Evolutionary conservation across 2,797 vertebrate genomes (phyloP).

Genomic region (Phrynocephalus vlangalii): DNA sequence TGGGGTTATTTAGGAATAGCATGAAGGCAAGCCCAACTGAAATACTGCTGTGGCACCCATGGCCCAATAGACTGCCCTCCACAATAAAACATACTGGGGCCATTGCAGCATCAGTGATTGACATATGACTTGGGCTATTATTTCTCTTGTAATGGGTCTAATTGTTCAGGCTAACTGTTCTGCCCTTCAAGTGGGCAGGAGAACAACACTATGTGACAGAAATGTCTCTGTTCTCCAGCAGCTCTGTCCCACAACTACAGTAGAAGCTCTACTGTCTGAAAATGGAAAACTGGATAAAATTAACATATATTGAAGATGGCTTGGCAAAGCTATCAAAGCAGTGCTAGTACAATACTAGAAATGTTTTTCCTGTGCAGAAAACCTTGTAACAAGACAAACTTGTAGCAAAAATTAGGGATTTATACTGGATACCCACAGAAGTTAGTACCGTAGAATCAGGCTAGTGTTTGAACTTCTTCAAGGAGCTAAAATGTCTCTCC

Average conservation of each 20-base stretch:
- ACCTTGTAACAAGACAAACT: background rate
- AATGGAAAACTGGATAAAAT: background rate
- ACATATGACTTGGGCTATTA: background rate
- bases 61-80: background rate
- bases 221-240: background rate
- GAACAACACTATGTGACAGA: background rate
- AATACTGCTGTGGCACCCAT: too few species aligned
- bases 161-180: background rate
- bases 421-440: background rate
- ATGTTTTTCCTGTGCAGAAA: background rate
- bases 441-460: background rate
- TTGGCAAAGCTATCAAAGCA: background rate
- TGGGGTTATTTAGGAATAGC: too few species aligned
- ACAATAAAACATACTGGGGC: background rate
- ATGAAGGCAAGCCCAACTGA: too few species aligned
- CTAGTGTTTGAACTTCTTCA: background rate
- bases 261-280: background rate
- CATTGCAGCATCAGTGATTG: background rate
- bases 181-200: background rate
- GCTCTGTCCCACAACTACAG: too few species aligned
- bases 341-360: background rate
- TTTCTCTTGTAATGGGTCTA: background rate
- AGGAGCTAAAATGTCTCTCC: background rate
- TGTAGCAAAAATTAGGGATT: background rate
- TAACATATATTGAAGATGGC: background rate